A percentile compares a stretch with the other conserved stretches of the same genome.
phyloP scores from a whole-genome alignment of 2,797 vertebrate species.

The Thamnophis elegans region DNA sequence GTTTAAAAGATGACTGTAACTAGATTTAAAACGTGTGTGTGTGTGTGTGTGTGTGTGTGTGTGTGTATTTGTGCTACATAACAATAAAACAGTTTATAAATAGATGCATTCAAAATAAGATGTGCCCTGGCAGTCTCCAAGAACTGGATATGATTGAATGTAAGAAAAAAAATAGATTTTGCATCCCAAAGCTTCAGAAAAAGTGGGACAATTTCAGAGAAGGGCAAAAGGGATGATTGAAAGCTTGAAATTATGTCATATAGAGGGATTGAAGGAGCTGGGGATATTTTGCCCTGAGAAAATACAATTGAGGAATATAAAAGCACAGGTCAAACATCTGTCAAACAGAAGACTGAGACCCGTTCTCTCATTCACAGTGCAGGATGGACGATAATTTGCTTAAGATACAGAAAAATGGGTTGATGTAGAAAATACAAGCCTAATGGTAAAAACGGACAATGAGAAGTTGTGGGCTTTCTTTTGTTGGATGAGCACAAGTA shows the following conservation, averaged over 20 bases:
- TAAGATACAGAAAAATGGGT: background rate
- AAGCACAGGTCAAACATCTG: background rate
- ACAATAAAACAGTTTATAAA: background rate
- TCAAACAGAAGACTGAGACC: background rate
- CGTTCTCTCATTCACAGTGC: background rate
- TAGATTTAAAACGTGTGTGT: conserved; percentile 6
- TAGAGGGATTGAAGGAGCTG: background rate
- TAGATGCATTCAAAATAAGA: background rate
- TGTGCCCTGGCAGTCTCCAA: background rate
- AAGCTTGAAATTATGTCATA: background rate
- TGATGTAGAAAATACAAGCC: background rate
- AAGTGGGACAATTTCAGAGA: background rate
- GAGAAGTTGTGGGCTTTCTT: background rate
- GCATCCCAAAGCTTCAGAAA: background rate
- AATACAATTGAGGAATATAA: background rate
- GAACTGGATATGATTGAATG: background rate
- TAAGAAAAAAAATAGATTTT: background rate
- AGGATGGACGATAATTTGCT: background rate
- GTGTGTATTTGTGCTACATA: background rate
- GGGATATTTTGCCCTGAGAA: background rate
- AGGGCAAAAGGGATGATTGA: background rate
- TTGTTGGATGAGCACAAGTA: background rate
- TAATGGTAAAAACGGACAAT: background rate
- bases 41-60: background rate
- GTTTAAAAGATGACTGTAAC: background rate